Evolutionary conservation across 2,113 vertebrate genomes (phyloP).

Genomic region (Corythaixoides concolor): DNA sequence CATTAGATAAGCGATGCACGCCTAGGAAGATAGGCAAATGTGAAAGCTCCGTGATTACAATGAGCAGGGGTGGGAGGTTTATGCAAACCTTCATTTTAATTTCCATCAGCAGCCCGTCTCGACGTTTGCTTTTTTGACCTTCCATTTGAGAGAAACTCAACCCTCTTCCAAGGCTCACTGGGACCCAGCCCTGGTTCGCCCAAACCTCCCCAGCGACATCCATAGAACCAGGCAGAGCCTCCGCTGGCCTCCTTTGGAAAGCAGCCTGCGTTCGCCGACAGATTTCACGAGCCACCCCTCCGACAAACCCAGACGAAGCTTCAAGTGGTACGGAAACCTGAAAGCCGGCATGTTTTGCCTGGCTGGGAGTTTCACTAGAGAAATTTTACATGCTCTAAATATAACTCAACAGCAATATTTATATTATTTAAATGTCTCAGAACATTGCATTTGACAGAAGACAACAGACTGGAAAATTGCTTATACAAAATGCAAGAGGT

Average conservation of each 20-base stretch:
- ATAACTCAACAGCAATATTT: slow-evolving; percentile 62
- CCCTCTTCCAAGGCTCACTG: not conserved
- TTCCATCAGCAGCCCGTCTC: not conserved
- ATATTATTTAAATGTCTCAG: slow-evolving; percentile 72
- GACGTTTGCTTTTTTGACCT: not conserved
- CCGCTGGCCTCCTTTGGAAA: not conserved
- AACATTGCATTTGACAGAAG: slow-evolving; percentile 71
- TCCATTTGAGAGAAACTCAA: not conserved
- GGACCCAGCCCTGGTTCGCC: not conserved
- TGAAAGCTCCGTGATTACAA: not conserved
- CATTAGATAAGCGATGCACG: not conserved
- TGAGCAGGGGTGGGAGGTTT: not conserved
- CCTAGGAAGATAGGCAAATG: not conserved
- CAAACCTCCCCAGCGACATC: fast-evolving
- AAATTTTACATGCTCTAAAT: slow-evolving; percentile 58
- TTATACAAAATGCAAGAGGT: slow-evolving; percentile 68
- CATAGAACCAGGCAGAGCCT: not conserved
- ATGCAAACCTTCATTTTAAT: not conserved
- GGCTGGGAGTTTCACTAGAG: slow-evolving; percentile 40
- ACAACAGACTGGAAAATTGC: slow-evolving; percentile 73
- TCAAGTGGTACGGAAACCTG: not conserved
- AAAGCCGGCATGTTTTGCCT: slow-evolving; percentile 37
- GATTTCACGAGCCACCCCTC: not conserved
- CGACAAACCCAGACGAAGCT: not conserved
- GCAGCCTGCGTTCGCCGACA: not conserved